Conservation (phyloP, 2,797 vertebrate genomes). For the Melanogrammus aeglefinus region DNA sequence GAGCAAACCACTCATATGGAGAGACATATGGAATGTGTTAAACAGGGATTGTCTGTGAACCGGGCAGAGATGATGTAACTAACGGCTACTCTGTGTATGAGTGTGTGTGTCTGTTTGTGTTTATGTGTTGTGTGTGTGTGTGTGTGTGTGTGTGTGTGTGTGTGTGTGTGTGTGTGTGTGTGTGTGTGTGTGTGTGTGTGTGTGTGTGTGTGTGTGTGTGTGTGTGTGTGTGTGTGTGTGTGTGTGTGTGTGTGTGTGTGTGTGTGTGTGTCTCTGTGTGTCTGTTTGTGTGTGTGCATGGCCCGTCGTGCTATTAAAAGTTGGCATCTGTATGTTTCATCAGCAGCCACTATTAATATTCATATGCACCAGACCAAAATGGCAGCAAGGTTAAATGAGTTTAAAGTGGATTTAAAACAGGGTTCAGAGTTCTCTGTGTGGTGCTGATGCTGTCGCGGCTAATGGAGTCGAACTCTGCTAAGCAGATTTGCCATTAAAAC, state of each 20-base stretch:
- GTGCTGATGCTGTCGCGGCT: neutral
- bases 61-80: slow-evolving; percentile 60
- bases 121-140: neutral
- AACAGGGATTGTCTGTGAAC: slow-evolving; percentile 55
- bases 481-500: neutral
- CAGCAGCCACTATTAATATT: neutral
- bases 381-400: neutral
- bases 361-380: neutral
- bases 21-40: slow-evolving; percentile 64
- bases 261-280: too few relatives aligned
- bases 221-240: slow-evolving; percentile 8
- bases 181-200: slow-evolving; percentile 25
- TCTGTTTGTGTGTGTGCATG: neutral
- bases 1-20: slow-evolving; percentile 68
- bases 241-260: neutral
- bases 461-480: neutral
- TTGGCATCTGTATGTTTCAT: neutral
- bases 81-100: slow-evolving; percentile 40
- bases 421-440: neutral
- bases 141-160: too few relatives aligned
- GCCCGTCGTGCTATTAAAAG: neutral
- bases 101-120: slow-evolving; percentile 19
- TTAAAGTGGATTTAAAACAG: neutral
- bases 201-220: slow-evolving; percentile 25
- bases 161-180: too few relatives aligned